Base-by-base conservation (phyloP, 2,113 vertebrate genomes). In the Prionailurus bengalensis region DNA sequence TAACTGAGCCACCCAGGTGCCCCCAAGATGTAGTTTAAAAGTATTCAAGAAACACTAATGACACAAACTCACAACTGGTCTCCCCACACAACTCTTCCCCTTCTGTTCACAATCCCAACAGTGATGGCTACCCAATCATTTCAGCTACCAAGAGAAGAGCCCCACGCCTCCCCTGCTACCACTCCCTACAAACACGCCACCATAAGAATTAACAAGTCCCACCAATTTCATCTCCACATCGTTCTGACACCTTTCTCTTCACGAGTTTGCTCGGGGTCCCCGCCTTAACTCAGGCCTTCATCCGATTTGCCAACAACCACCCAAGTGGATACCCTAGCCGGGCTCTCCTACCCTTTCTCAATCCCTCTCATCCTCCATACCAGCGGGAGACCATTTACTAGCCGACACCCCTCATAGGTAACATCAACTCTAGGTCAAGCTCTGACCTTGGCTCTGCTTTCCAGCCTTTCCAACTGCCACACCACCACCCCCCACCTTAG, bases 131-230 rank as follows among this genome's bases (percentile, higher is more conserved):
- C 19, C 1, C 17, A 70, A 3, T 12, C 71, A 42, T 11, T 58
- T 36, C 29, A 51, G 16, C 42, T 16, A 19, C 31, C 80, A 70
- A 66, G 15, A 80, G 1, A 4, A n/a, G 15, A 29, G 27, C 4
- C 31, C 21, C 7, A 7, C 0, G 3, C 6, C 5, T 11, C 61
- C 45, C n/a, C 23, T 14, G 29, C 31, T 2, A 7, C 8, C 27
- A 21, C 1, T 19, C 11, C 4, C 16, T 7, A 27, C 51, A 78
- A 39, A 42, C n/a, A 48, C 15, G 5, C 31, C 33, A 45, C 10
- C 16, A 14, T 4, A 36, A 55, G 12, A 48, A 29, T 23, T 31
- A n/a, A 53, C 12, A 78, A 31, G 61, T 31, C 65, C 51, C n/a
- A 8, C 51, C 58, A 39, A 7, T 27, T 33, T 33, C 16, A 23